Percentiles rank a stretch among this genome's conserved stretches.
Conservation (phyloP, 2,113 vertebrate species). For the Athene noctua region DNA sequence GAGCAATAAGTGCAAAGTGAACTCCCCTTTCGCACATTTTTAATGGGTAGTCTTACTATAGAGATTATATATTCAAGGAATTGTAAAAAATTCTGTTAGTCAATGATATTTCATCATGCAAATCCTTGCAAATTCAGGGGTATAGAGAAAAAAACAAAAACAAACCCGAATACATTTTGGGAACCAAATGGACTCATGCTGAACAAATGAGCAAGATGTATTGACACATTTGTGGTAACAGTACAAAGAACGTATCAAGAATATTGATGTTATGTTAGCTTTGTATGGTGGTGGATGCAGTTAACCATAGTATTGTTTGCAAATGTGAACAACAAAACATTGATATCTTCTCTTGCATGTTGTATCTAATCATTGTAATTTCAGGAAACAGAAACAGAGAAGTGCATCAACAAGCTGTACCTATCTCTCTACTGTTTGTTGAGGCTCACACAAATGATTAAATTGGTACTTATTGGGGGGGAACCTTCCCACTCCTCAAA, state of each 20-base stretch:
- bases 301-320: constrained; percentile 85
- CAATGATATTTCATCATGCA: constrained; percentile 83
- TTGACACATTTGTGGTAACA: constrained; percentile 66
- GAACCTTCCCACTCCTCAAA: constrained; percentile 49
- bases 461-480: constrained; percentile 67
- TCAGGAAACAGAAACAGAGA: constrained; percentile 95
- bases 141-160: constrained; percentile 64
- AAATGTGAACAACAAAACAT: constrained; percentile 75
- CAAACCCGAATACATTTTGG: constrained; percentile 67
- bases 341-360: constrained; percentile 81
- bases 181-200: constrained; percentile 82
- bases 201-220: constrained; percentile 73
- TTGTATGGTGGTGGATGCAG: constrained; percentile 80
- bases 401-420: constrained; percentile 78
- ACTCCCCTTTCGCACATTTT: constrained; percentile 73
- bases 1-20: constrained; percentile 86
- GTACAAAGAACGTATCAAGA: constrained; percentile 64
- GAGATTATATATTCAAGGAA: constrained; percentile 76
- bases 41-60: constrained; percentile 77
- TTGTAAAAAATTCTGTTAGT: constrained; percentile 96
- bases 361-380: constrained; percentile 84
- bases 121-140: constrained; percentile 86
- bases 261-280: constrained; percentile 66
- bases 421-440: constrained; percentile 72
- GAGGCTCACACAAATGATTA: constrained; percentile 66